Conservation (phyloP, 2,888 invertebrate species). For the Masnerella sp. region DNA sequence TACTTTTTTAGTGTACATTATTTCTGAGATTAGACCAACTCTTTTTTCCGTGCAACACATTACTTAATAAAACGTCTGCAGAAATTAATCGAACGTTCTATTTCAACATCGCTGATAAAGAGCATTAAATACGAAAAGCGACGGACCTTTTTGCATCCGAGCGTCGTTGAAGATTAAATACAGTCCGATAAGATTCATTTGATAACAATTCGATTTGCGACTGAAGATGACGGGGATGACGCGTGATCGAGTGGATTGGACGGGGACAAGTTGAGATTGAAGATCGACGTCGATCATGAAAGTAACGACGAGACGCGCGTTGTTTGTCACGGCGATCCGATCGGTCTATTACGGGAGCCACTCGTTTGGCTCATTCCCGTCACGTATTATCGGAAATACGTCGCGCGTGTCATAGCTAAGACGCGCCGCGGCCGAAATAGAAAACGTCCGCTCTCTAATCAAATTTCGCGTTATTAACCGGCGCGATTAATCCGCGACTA, state of each 20-base stretch:
- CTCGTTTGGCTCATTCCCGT: conserved; percentile 46
- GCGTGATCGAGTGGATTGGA: conserved; percentile 51
- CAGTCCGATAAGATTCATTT: conserved; percentile 1
- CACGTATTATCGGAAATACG: conserved; percentile 58
- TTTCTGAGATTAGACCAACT: no score
- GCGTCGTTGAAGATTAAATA: no score
- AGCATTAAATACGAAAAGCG: no score
- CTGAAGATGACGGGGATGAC: conserved; percentile 26
- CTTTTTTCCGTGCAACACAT: no score
- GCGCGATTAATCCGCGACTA: conserved; percentile 31
- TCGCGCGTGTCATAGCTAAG: conserved; percentile 50
- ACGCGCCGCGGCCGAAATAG: conserved; percentile 41
- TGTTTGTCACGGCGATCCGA: conserved; percentile 55
- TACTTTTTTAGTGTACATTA: no score
- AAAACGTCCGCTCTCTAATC: conserved; percentile 40
- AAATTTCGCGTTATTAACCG: conserved; percentile 36
- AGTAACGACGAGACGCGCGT: conserved; percentile 57
- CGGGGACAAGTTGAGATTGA: conserved; percentile 33
- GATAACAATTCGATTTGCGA: conserved; percentile 40
- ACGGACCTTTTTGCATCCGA: no score
- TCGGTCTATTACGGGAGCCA: conserved; percentile 41
- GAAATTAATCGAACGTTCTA: no score
- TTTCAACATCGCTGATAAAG: no score
- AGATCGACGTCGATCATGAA: conserved; percentile 57
- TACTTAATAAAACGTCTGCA: no score